Evolutionary conservation across 2,797 vertebrate species (phyloP).

Genomic region (Antrozous pallidus): DNA sequence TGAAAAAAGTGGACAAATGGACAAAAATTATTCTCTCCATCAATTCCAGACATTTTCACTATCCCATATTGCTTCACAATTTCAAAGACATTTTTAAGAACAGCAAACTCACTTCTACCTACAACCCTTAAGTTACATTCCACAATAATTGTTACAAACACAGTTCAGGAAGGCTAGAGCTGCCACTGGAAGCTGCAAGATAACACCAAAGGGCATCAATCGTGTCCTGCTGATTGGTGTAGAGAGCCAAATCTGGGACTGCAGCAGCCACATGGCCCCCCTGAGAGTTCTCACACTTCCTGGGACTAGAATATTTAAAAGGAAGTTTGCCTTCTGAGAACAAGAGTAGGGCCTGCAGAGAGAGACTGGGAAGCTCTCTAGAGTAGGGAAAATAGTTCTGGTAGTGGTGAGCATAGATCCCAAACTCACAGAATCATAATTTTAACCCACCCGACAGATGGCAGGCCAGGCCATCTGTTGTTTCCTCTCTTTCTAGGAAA

Average conservation of each 20-base stretch:
- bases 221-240: not conserved
- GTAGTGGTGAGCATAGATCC: not conserved
- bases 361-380: not conserved
- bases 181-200: not conserved
- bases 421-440: not conserved
- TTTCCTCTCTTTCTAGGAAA: slow-evolving; percentile 15
- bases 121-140: not conserved
- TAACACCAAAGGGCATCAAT: not conserved
- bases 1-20: not conserved
- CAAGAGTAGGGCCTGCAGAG: not conserved
- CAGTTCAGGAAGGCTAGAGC: not conserved
- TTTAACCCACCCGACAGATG: not conserved
- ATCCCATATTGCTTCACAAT: not conserved
- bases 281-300: not conserved
- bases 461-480: not conserved
- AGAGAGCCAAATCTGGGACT: not conserved
- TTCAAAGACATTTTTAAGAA: not conserved
- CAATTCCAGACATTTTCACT: not conserved
- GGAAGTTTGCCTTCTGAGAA: not conserved
- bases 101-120: not conserved
- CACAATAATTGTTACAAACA: not conserved
- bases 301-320: not conserved
- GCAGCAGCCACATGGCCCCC: accelerated
- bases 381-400: not conserved
- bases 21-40: not conserved